Conservation (phyloP, 2,888 invertebrate genomes). For the Aphelenchoides bicaudatus region DNA sequence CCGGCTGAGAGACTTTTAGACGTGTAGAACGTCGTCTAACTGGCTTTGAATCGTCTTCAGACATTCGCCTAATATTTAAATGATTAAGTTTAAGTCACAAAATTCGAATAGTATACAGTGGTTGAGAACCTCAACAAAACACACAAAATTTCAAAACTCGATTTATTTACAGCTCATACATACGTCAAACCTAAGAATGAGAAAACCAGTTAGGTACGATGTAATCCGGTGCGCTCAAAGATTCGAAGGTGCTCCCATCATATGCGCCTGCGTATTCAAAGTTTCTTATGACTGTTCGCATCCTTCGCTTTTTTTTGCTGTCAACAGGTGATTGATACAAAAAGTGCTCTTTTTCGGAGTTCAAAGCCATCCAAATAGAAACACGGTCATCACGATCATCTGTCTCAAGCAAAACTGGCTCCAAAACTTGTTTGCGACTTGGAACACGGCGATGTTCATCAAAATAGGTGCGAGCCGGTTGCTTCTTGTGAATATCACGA, state of each 20-base stretch:
- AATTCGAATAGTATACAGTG: too few species aligned
- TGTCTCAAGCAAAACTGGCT: background rate
- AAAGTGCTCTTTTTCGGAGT: constrained; percentile 1
- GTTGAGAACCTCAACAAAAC: too few species aligned
- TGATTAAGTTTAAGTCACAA: too few species aligned
- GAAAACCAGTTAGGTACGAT: constrained; percentile 2
- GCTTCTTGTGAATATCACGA: too few species aligned
- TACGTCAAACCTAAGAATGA: constrained; percentile 6
- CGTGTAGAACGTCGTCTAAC: too few species aligned
- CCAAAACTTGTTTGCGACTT: background rate
- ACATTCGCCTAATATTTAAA: too few species aligned
- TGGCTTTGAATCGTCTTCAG: too few species aligned
- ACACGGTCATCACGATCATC: background rate
- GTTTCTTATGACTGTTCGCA: background rate
- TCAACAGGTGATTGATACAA: background rate
- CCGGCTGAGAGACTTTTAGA: too few species aligned
- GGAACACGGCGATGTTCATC: constrained; percentile 5
- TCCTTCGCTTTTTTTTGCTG: background rate
- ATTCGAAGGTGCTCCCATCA: background rate
- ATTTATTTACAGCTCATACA: too few species aligned
- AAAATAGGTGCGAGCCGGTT: background rate
- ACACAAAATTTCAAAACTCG: too few species aligned
- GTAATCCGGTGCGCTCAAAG: background rate
- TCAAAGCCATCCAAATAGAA: constrained; percentile 1
- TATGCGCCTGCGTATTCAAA: constrained; percentile 1